Base-by-base conservation (phyloP, 1,140 invertebrate species). In the Calliphora vicina region DNA sequence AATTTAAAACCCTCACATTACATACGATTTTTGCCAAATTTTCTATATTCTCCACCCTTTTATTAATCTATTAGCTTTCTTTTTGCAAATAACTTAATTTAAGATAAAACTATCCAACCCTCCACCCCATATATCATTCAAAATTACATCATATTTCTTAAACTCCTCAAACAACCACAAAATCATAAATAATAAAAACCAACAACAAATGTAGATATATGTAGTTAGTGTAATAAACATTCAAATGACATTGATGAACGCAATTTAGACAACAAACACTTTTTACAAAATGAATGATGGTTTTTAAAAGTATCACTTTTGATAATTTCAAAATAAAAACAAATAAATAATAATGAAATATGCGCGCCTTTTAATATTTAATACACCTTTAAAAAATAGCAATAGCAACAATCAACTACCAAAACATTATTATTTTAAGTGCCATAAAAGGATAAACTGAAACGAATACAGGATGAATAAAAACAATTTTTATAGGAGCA, bases 361-460 rank as follows among this genome's bases (percentile, higher is more conserved):
- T 67, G 61, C 8, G 20, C 20, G 61, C n/a, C 61, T 67, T 67
- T 67, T 67, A 67, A 67, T 67, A 20, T 67, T 67, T 67, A 67
- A 67, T 67, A 67, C n/a, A 67, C 61, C 20, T 23, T 67, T 67
- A 20, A 67, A 67, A 9, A 25, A n/a, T 8, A 10, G n/a, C 61
- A 25, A 20, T 9, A 67, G 20, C 61, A 67, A 67, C 61, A 12
- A 50, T 50, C 12, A 50, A 50, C 45, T 50, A 50, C 45, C 45
- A n/a, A 67, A 67, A 67, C 61, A 23, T 67, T 67, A 67, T 67
- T 67, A 67, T 67, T 67, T 67, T 67, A 67, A 67, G 61, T 67
- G 61, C n/a, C 20, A 67, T 67, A 20, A 67, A 67, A 25, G 20
- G 61, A 67, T 23, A 67, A 67, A 67, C 1, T 4, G 1, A 6